Percentiles rank a stretch among this genome's conserved stretches.
These are phyloP conservation scores for Chiloscyllium punctatum DNA, from an alignment of 2,797 vertebrate species.

Conservation along the genomic window DNA sequence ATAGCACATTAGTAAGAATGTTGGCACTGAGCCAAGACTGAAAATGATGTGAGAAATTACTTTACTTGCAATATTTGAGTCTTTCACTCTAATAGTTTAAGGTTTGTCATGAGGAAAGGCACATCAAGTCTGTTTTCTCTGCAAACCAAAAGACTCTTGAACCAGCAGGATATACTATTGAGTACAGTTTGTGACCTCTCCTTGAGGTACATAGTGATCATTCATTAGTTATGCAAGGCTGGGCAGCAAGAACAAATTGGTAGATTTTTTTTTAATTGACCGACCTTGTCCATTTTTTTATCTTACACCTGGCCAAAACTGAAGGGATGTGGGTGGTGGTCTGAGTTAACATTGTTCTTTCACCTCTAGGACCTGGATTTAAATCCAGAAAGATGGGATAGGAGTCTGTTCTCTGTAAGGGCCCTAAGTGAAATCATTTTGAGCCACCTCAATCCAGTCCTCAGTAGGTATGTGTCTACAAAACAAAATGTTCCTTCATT, in stretches of 20 bases:
- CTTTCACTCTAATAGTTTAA: neutral
- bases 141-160: neutral
- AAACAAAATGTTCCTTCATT: slow-evolving; percentile 20
- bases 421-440: slow-evolving; percentile 28
- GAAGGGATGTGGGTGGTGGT: slow-evolving; percentile 8
- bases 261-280: neutral
- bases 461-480: slow-evolving; percentile 28
- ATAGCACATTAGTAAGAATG: neutral
- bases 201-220: neutral
- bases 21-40: neutral
- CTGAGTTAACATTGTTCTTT: slow-evolving; percentile 27
- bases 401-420: slow-evolving; percentile 27
- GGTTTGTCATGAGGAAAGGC: neutral
- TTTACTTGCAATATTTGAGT: neutral
- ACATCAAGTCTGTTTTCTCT: neutral
- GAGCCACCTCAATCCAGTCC: slow-evolving; percentile 11
- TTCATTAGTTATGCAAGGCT: neutral
- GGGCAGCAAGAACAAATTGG: neutral
- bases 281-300: neutral
- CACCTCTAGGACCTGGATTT: slow-evolving; percentile 27
- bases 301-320: neutral
- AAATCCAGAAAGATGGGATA: slow-evolving; percentile 18
- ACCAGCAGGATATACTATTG: neutral
- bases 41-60: neutral
- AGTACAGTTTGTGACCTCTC: neutral